Conservation (phyloP, 2,113 vertebrate species). For the Ardeotis arabs region DNA sequence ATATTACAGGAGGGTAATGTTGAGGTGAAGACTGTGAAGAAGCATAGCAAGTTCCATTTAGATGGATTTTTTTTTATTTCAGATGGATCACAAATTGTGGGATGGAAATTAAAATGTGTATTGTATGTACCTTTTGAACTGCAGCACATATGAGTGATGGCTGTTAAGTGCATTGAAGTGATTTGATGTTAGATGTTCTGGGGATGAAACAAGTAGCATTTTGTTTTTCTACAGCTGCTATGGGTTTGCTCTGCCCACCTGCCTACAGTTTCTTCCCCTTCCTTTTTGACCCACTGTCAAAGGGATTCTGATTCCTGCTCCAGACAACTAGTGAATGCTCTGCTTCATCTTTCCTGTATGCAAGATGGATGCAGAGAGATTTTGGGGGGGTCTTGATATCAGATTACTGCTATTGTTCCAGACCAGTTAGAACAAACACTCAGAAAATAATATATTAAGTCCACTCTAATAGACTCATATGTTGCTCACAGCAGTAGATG, state of each 20-base stretch:
- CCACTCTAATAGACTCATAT: neutral
- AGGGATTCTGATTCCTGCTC: neutral
- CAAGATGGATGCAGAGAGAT: neutral
- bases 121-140: neutral
- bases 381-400: fast-evolving
- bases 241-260: neutral
- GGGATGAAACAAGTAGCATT: neutral
- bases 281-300: neutral
- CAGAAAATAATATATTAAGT: neutral
- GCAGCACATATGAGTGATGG: fast-evolving
- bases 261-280: neutral
- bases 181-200: neutral
- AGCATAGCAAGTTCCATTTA: neutral
- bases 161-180: neutral
- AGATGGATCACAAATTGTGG: neutral
- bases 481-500: neutral
- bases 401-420: neutral
- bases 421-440: neutral
- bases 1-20: neutral
- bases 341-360: neutral
- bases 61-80: neutral
- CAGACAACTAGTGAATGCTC: neutral
- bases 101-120: neutral
- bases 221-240: neutral
- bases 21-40: neutral